These are phyloP conservation scores for Nycticorax nycticorax DNA, from an alignment of 2,113 vertebrate genomes.

Conservation along the genomic window DNA sequence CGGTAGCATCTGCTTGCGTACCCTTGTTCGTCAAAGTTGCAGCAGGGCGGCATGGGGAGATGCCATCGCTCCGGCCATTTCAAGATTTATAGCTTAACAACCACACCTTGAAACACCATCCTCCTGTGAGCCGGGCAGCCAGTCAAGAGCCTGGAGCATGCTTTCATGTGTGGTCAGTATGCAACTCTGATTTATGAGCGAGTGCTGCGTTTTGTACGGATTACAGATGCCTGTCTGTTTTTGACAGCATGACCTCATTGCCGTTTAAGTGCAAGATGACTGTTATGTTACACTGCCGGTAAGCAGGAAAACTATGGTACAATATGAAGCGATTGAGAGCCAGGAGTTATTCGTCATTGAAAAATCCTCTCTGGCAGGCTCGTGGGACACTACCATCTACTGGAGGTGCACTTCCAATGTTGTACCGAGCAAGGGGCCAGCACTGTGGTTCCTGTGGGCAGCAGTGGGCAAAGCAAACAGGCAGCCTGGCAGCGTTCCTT, in stretches of 20 bases:
- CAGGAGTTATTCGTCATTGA: neutral
- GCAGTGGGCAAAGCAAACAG: constrained; percentile 42
- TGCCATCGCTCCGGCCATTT: neutral
- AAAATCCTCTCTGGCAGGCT: neutral
- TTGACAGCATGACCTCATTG: neutral
- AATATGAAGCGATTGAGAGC: neutral
- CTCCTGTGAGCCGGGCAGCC: neutral
- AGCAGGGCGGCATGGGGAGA: neutral
- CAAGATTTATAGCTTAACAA: neutral
- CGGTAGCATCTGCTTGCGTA: fast-evolving
- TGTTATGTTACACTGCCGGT: neutral
- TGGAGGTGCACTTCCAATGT: neutral
- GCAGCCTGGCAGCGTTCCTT: neutral
- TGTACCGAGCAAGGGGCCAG: neutral
- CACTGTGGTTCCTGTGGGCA: neutral
- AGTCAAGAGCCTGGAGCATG: neutral
- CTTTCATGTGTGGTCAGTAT: neutral
- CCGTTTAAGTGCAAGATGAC: neutral
- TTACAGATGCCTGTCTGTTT: neutral
- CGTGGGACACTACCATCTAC: neutral
- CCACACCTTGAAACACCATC: neutral
- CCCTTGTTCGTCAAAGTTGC: neutral
- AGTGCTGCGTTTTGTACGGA: neutral
- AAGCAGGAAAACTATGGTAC: neutral
- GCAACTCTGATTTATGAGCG: neutral